Evolutionary conservation across 1,140 invertebrate species (phyloP).

Genomic region (Cydia fagiglandana): DNA sequence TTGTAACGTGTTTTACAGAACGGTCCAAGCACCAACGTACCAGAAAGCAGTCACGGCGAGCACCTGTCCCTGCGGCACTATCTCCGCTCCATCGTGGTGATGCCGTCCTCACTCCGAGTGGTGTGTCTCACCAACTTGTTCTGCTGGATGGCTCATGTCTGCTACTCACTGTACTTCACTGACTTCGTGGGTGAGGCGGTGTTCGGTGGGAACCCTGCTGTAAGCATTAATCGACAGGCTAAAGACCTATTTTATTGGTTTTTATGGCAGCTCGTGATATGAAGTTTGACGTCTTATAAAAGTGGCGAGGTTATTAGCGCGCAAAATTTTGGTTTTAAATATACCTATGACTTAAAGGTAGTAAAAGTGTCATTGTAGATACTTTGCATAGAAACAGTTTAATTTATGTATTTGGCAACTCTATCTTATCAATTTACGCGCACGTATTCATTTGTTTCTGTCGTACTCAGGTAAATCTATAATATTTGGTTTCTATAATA

Average conservation of each 20-base stretch:
- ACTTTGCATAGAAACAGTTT: background rate
- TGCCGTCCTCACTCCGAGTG: constrained; percentile 92
- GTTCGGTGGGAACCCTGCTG: constrained; percentile 89
- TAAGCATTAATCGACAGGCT: no score
- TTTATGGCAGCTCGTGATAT: no score
- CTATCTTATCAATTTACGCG: background rate
- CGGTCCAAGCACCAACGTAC: constrained; percentile 40
- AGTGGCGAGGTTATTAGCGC: no score
- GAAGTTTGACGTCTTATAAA: no score
- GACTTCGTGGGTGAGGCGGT: constrained; percentile 98
- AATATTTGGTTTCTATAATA: constrained; percentile 18
- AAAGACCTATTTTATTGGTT: no score
- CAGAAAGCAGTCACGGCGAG: constrained; percentile 47
- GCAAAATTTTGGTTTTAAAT: no score
- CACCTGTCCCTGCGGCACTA: constrained; percentile 85
- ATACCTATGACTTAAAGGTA: no score
- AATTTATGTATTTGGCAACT: background rate
- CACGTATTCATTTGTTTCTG: background rate
- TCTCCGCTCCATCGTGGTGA: constrained; percentile 91
- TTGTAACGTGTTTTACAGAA: constrained; percentile 19
- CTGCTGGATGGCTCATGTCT: constrained; percentile 98
- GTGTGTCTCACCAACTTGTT: constrained; percentile 97
- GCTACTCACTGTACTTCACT: constrained; percentile 98
- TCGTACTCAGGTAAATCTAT: background rate
- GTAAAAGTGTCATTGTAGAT: no score